Conservation (phyloP, 2,888 invertebrate species). For the Synanthedon vespiformis region DNA sequence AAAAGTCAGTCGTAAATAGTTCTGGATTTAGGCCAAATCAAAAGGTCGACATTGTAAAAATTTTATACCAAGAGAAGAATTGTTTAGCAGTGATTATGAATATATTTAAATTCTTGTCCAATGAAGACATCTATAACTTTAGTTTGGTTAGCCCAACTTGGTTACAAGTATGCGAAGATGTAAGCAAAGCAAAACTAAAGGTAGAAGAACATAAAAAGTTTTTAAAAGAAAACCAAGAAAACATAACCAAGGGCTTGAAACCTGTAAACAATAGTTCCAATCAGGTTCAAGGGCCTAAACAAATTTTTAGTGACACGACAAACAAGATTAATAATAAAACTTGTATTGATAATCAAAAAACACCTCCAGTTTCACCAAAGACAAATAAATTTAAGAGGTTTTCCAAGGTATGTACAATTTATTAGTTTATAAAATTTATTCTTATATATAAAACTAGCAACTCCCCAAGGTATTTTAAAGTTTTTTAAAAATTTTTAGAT, state of each 20-base stretch:
- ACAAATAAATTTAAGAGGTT: conserved; percentile 51
- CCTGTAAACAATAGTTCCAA: conserved; percentile 18
- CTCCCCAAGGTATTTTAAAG: too few species aligned
- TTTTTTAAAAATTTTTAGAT: too few species aligned
- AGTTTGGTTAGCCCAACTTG: conserved; percentile 46
- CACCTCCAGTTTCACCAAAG: conserved; percentile 49
- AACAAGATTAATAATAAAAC: conserved; percentile 29
- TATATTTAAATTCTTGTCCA: conserved; percentile 43
- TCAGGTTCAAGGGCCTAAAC: conserved; percentile 32
- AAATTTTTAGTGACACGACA: conserved; percentile 22
- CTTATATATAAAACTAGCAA: too few species aligned
- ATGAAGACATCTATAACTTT: conserved; percentile 52
- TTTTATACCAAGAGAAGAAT: conserved; percentile 29
- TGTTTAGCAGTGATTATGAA: conserved; percentile 40
- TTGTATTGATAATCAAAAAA: conserved; percentile 18
- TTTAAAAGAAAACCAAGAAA: conserved; percentile 48
- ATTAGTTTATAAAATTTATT: too few species aligned
- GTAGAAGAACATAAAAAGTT: conserved; percentile 31
- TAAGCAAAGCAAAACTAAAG: conserved; percentile 31
- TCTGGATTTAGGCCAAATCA: conserved; percentile 40
- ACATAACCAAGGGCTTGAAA: conserved; percentile 22
- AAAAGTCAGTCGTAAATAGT: conserved; percentile 21
- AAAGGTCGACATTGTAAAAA: conserved; percentile 51
- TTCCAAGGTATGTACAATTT: conserved; percentile 32
- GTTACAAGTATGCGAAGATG: conserved; percentile 39